Conservation (phyloP, 1,140 invertebrate genomes). For the Thaumatotibia leucotreta region DNA sequence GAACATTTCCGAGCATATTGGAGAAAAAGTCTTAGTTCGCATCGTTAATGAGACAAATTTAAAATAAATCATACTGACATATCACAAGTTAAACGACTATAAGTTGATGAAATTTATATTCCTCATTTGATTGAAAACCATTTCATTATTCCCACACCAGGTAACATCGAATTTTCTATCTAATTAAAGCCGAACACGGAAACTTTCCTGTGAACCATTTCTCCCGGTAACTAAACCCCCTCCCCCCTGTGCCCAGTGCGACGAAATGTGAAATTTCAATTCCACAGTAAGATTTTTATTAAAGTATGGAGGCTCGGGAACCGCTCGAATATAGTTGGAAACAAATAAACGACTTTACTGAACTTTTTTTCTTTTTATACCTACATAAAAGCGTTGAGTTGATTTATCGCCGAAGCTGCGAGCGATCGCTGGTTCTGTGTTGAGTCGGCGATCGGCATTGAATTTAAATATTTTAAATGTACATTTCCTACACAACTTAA, state of each 20-base stretch:
- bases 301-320: conserved; percentile 52
- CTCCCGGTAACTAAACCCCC: conserved; percentile 14
- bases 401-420: conserved; percentile 61
- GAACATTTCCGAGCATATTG: too few species aligned
- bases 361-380: conserved; percentile 58
- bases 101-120: too few species aligned
- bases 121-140: conserved; percentile 3
- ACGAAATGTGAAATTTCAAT: conserved; percentile 64
- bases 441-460: conserved; percentile 63
- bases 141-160: conserved; percentile 15
- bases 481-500: background rate
- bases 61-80: too few species aligned
- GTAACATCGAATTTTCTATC: conserved; percentile 31
- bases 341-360: conserved; percentile 69
- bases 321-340: conserved; percentile 63
- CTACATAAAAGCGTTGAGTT: conserved; percentile 66
- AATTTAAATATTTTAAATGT: conserved; percentile 71
- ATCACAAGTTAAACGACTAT: too few species aligned
- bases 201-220: conserved; percentile 40
- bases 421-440: conserved; percentile 51
- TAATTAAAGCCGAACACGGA: conserved; percentile 41
- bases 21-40: too few species aligned
- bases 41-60: too few species aligned
- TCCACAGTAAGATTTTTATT: conserved; percentile 56
- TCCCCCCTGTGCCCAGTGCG: conserved; percentile 29